phyloP scores from a whole-genome alignment of 2,888 invertebrate genomes.

The Drosophila paranaensis region DNA sequence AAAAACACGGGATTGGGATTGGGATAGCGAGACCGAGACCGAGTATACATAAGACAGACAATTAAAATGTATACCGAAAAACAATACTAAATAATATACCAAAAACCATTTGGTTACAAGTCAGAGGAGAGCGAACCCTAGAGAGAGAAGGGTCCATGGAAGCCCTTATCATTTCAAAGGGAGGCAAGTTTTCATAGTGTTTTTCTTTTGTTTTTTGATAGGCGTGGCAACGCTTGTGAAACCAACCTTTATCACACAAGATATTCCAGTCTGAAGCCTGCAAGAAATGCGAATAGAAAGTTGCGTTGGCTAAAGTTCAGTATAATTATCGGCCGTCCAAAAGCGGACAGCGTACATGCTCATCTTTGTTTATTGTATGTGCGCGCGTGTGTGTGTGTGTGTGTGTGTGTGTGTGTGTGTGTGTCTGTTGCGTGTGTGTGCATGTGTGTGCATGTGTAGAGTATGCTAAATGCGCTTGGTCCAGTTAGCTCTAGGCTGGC shows the following conservation, averaged over 20 bases:
- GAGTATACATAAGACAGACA: not conserved
- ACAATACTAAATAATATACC: not conserved
- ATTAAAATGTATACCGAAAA: not conserved
- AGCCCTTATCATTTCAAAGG: not conserved
- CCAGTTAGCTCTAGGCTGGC: slow-evolving; percentile 42
- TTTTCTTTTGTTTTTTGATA: slow-evolving; percentile 9
- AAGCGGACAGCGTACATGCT: slow-evolving; percentile 57
- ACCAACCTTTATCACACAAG: slow-evolving; percentile 84
- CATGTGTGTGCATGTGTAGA: not conserved
- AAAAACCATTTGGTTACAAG: slow-evolving; percentile 3
- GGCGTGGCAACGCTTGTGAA: slow-evolving; percentile 57
- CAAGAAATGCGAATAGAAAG: slow-evolving; percentile 77
- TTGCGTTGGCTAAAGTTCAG: slow-evolving; percentile 68
- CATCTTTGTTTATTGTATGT: slow-evolving; percentile 40
- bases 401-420: slow-evolving; percentile 1
- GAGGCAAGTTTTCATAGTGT: not conserved
- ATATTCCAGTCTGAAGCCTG: slow-evolving; percentile 84
- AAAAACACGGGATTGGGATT: slow-evolving; percentile 3
- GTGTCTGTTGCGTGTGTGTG: not conserved
- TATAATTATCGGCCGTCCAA: slow-evolving; percentile 55
- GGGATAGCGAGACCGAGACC: slow-evolving; percentile 33
- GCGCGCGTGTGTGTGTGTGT: slow-evolving; percentile 11
- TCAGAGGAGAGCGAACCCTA: slow-evolving; percentile 12
- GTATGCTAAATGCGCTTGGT: slow-evolving; percentile 28
- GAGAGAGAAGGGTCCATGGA: slow-evolving; percentile 8